phyloP scores from a whole-genome alignment of 2,113 vertebrate genomes.

The Ceyx margarethae region DNA sequence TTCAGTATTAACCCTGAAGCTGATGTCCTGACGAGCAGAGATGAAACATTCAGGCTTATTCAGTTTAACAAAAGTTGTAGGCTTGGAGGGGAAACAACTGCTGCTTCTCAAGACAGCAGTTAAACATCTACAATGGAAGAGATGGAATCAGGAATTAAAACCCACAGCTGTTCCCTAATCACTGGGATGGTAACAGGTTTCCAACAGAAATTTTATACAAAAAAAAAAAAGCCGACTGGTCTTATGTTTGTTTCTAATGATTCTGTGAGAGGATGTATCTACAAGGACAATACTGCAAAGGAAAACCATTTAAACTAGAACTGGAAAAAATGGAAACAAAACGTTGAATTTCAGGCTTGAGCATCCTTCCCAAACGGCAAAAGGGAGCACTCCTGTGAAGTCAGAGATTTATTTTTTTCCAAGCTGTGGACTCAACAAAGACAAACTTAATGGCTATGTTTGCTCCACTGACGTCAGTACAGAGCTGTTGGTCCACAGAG shows the following conservation, averaged over 20 bases:
- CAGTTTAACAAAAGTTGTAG: not conserved
- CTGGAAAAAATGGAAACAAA: not conserved
- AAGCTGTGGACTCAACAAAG: not conserved
- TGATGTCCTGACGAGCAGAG: not conserved
- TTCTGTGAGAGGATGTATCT: not conserved
- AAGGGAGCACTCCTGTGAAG: not conserved
- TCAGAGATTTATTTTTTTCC: not conserved
- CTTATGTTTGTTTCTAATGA: not conserved
- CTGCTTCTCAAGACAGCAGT: not conserved
- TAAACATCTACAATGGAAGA: not conserved
- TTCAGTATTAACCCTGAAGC: not conserved
- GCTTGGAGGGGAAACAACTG: not conserved
- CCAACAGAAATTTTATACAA: not conserved
- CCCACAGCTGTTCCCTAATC: not conserved
- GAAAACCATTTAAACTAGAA: not conserved
- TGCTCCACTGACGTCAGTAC: not conserved
- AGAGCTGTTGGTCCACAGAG: not conserved
- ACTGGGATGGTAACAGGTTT: not conserved
- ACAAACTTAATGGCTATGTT: not conserved
- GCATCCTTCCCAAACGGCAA: not conserved
- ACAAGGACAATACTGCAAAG: fast-evolving
- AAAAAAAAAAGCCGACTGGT: not conserved
- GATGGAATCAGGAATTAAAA: not conserved
- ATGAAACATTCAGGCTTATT: not conserved
- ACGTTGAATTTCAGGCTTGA: not conserved